Evolutionary conservation across 2,888 invertebrate species (phyloP), one percentile per base, ranked within the genome.

Genomic region (Diarsia mendica): DNA sequence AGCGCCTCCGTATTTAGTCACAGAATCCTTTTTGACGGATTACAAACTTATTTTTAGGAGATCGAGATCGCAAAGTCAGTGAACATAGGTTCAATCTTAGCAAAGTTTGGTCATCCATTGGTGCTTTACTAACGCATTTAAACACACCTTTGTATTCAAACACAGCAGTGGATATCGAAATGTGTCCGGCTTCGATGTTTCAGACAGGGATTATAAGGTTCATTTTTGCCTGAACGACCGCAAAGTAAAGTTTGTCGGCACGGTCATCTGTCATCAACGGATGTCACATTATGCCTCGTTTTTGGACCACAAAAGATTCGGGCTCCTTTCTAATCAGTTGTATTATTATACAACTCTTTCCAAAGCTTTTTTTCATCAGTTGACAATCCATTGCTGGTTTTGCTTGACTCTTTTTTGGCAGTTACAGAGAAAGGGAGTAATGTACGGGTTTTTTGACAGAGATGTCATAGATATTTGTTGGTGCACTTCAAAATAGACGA

Each of bases 181-280:
- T 39, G 8, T n/a, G n/a, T 4, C 10, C 6, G 1, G 44, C 39
- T 51, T 39, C 2, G 3, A 2, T 6, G 20, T 63, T 60, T 3
- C 4, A 23, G 0, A 0, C 0, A 8, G 0, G 10, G 39, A 0
- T 13, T 2, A 74, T 90, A 91, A 82, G 58, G 87, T 87, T 76
- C 60, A 87, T 67, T 80, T 71, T 79, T 23, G 55, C 11, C n/a
- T 69, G 39, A 53, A 20, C 2, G 53, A 44, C 0, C 18, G n/a
- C 1, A 23, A 49, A 48, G 6, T 78, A 63, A 80, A 68, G 67
- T 8, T 83, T 78, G 85, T 85, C 65, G 69, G 74, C 72, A 76
- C 83, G 80, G 92, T 94, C 94, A 94, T 95, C 93, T 94, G 94
- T 95, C 95, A 95, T 95, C 94, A 89, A 94, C 88, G 93, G 92